A percentile compares a stretch with the other conserved stretches of the same genome.
Conservation (phyloP, 1,140 invertebrate species). For the Drosophila sechellia region DNA sequence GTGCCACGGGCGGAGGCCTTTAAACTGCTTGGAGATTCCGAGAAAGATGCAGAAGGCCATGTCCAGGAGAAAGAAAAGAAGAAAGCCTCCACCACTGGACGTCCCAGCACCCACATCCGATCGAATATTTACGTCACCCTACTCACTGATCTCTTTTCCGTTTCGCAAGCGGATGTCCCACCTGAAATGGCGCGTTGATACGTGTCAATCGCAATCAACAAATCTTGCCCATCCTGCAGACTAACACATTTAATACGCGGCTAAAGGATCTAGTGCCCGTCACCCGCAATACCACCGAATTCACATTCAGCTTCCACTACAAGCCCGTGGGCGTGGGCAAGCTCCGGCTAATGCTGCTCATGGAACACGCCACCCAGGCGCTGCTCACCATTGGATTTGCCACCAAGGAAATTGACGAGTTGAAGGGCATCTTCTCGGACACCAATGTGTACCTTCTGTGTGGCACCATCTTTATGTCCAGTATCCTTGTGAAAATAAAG, state of each 20-base stretch:
- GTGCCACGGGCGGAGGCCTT: constrained; percentile 90
- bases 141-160: constrained; percentile 87
- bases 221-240: constrained; percentile 93
- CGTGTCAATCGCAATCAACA: constrained; percentile 88
- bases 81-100: neutral
- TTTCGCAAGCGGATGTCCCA: constrained; percentile 87
- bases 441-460: constrained; percentile 97
- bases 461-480: constrained; percentile 95
- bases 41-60: constrained; percentile 18
- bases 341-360: constrained; percentile 90
- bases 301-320: constrained; percentile 87
- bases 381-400: constrained; percentile 93
- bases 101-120: constrained; percentile 86
- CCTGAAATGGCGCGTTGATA: constrained; percentile 86
- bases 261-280: constrained; percentile 90
- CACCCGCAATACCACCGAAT: constrained; percentile 85
- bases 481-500: constrained; percentile 85
- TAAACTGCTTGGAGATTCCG: constrained; percentile 89
- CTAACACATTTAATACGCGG: constrained; percentile 92
- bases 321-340: constrained; percentile 89
- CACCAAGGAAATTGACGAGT: constrained; percentile 97
- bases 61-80: constrained; percentile 5
- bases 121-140: constrained; percentile 87
- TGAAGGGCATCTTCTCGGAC: constrained; percentile 98
- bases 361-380: constrained; percentile 91